Conservation (phyloP, 1,140 invertebrate genomes). For the Heliconius hermathena region DNA sequence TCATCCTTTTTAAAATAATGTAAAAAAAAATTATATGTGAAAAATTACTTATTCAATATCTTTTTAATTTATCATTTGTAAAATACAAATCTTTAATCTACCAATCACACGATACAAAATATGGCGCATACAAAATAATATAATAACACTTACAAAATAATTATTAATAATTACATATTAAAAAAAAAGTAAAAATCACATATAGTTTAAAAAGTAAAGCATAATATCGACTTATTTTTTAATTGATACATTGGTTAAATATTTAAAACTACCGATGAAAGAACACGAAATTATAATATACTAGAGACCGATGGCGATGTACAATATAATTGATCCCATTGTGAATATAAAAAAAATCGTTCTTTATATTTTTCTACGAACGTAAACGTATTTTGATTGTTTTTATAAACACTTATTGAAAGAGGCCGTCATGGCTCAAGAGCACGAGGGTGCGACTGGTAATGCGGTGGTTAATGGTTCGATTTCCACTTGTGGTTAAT, state of each 20-base stretch:
- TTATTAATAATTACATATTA: not conserved
- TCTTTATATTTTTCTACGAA: not conserved
- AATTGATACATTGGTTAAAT: constrained; percentile 4
- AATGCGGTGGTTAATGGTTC: no score
- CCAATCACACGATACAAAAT: not conserved
- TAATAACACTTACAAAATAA: not conserved
- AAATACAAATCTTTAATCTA: not conserved
- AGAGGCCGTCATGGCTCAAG: no score
- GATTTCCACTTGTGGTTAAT: no score
- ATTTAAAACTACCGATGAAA: not conserved
- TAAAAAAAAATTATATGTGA: not conserved
- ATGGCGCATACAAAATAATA: not conserved
- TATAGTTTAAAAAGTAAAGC: constrained; percentile 1
- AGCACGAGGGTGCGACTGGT: no score
- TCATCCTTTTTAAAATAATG: not conserved
- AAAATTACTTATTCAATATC: not conserved
- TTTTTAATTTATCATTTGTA: not conserved
- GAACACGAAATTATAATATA: not conserved
- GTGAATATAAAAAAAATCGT: not conserved
- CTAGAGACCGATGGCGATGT: not conserved
- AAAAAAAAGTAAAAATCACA: not conserved
- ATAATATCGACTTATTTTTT: not conserved
- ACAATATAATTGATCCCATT: not conserved
- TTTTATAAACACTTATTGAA: not conserved
- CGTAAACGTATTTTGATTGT: not conserved